Evolutionary conservation across 2,797 vertebrate species (phyloP), one percentile per base, ranked within the genome.

Genomic region (Danio aesculapii): DNA sequence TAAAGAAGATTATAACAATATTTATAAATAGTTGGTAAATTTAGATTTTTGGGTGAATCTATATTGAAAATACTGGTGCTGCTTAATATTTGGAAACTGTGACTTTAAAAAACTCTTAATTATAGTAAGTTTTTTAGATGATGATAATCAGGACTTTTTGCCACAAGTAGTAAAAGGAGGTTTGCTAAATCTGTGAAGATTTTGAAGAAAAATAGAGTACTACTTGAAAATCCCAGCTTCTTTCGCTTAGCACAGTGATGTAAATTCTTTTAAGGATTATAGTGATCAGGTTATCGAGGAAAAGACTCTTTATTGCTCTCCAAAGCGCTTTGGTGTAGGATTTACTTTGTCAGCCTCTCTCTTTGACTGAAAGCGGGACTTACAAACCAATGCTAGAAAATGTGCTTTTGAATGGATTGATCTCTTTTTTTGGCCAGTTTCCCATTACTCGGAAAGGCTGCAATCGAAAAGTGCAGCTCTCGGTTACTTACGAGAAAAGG

Each of bases 201-300:
- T 64, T 19, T 17, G 12, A 68, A 13, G 50, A 81, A 66, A 57
- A 11, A 47, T 47, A 6, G 41, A 61, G 39, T 52, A 41, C 64
- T 67, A 82, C 63, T 78, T 83, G 21, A 75, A 81, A 84, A 69
- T 62, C 30, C 44, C 82, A 71, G 71, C 77, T 80, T 66, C 66
- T 75, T 59, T 76, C 73, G 83, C 76, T 84, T 76, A 81, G 76
- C 78, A 43, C 66, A 63, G 81, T 79, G 44, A 75, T 64, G 76
- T 73, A 87, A 86, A 92, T 92, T 91, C 88, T 85, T 89, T 46
- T 80, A 73, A 47, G 89, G 89, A 92, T 91, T 93, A 90, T 81
- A 82, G 84, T 86, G 86, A 89, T 88, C 74, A 83, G 85, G 88
- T 91, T 91, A 89, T 89, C 81, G 52, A 80, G 89, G 82, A 82